Evolutionary conservation across 2,113 vertebrate species (phyloP), one percentile per base, ranked within the genome.

Genomic region (Mastomys natalensis): DNA sequence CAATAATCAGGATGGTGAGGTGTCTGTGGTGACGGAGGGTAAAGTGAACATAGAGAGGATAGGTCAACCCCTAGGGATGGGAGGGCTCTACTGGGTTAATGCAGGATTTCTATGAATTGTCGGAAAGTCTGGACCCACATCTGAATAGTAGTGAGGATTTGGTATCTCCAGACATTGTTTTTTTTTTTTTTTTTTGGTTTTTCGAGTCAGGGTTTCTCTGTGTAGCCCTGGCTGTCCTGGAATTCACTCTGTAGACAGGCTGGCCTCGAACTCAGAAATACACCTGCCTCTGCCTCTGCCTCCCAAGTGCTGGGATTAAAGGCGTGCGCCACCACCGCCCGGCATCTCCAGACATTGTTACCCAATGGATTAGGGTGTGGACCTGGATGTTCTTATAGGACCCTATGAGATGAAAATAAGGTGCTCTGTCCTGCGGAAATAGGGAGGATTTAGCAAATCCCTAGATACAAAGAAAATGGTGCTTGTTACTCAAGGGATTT

Each of bases 21-120:
- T 60, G 17, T 45, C 78, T 2, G 1, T 45, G 45, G 11, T 12
- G 60, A 2, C 5, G 43, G 72, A 53, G 29, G 2, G 3, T 1
- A 11, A 55, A 19, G 45, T 5, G 19, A 2, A 5, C 34, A 11
- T n/a, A 37, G 17, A 31, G 5, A 48, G 12, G 22, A 0, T 40
- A 17, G 0, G 43, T 3, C 37, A 40, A 3, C 3, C 17, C 9
- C 7, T 11, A n/a, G 43, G 43, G 43, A 76, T 3, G 29, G 40
- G 45, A 1, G 37, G 17, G 87, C 37, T 45, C 55, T 2, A 7
- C 0, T 51, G 70, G 34, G 19, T 19, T 55, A 17, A 21, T 12
- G 68, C 7, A 55, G 66, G 48, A 43, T 16, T 10, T 13, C 55
- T 60, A 53, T 4, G 43, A 34, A 45, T n/a, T 62, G n/a, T 29